Conservation (phyloP, 2,888 invertebrate genomes). For the Trissolcus japonicus region DNA sequence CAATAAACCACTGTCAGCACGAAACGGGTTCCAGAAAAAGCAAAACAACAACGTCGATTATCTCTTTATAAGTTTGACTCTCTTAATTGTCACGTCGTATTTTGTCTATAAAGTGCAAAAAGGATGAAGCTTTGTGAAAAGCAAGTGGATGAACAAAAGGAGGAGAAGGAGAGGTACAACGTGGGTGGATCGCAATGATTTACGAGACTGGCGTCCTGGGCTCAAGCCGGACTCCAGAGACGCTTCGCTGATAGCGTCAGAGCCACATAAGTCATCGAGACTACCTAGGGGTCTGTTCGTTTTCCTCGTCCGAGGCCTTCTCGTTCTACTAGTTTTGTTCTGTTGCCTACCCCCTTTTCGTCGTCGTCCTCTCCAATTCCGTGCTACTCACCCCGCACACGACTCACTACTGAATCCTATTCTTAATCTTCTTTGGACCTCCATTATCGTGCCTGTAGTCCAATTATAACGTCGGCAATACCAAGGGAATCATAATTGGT, state of each 20-base stretch:
- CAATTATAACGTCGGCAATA: constrained; percentile 73
- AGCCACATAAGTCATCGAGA: constrained; percentile 76
- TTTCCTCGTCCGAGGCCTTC: constrained; percentile 33
- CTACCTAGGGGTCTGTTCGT: constrained; percentile 69
- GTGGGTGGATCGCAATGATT: constrained; percentile 75
- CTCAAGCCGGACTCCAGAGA: constrained; percentile 73
- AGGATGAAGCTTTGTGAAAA: constrained; percentile 36
- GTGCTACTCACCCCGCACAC: constrained; percentile 42
- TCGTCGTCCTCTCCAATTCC: constrained; percentile 17
- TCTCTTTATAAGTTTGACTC: constrained; percentile 25
- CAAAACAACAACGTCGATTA: constrained; percentile 10
- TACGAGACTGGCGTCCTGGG: constrained; percentile 73
- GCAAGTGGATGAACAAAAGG: constrained; percentile 55
- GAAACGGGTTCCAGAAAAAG: constrained; percentile 18
- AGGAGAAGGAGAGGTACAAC: constrained; percentile 60
- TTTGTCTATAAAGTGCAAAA: constrained; percentile 57
- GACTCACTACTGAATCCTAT: constrained; percentile 62
- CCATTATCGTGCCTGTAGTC: constrained; percentile 71
- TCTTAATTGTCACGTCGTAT: constrained; percentile 73
- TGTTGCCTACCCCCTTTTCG: constrained; percentile 16
- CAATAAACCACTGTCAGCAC: constrained; percentile 5
- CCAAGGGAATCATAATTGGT: constrained; percentile 73
- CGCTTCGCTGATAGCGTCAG: constrained; percentile 75
- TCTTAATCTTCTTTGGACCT: constrained; percentile 75
- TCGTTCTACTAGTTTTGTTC: constrained; percentile 48